These are phyloP conservation scores for Pomatorhinus ruficollis DNA, from an alignment of 2,113 vertebrate genomes.

Conservation along the genomic window DNA sequence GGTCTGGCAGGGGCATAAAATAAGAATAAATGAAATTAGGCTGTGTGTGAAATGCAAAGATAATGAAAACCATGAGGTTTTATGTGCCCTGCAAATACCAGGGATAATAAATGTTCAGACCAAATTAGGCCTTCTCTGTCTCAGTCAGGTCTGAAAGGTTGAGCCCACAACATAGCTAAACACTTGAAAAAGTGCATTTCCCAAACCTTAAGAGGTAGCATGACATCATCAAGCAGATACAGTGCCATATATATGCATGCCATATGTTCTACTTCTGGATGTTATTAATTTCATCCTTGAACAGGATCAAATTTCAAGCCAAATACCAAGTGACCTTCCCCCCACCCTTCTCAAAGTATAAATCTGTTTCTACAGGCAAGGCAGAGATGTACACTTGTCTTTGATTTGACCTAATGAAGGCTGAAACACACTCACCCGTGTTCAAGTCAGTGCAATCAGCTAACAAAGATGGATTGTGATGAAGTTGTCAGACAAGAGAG, in stretches of 20 bases:
- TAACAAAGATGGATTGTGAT: conserved; percentile 49
- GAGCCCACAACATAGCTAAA: conserved; percentile 56
- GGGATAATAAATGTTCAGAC: conserved; percentile 52
- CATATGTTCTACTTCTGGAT: conserved; percentile 59
- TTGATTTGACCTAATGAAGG: conserved; percentile 50
- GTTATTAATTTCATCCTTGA: conserved; percentile 46
- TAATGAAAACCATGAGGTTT: conserved; percentile 51
- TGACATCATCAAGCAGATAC: conserved; percentile 64
- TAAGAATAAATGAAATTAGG: conserved; percentile 83
- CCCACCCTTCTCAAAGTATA: neutral
- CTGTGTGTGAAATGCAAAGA: conserved; percentile 61
- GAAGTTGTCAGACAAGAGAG: conserved; percentile 43
- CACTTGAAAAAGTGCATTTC: conserved; percentile 27
- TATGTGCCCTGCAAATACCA: conserved; percentile 32
- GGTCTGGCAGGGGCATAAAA: conserved; percentile 90
- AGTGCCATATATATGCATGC: conserved; percentile 61
- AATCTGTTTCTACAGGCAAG: neutral
- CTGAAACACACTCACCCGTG: conserved; percentile 17
- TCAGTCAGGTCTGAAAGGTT: conserved; percentile 41
- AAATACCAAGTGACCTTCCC: conserved; percentile 37
- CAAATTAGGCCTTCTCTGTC: conserved; percentile 31
- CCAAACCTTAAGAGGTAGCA: conserved; percentile 39
- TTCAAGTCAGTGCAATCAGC: conserved; percentile 32
- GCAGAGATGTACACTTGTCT: conserved; percentile 6
- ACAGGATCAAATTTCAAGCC: conserved; percentile 60